A percentile compares a stretch with the other conserved stretches of the same genome.
phyloP scores from a whole-genome alignment of 2,888 invertebrate species.

The Itoplectis maculator region DNA sequence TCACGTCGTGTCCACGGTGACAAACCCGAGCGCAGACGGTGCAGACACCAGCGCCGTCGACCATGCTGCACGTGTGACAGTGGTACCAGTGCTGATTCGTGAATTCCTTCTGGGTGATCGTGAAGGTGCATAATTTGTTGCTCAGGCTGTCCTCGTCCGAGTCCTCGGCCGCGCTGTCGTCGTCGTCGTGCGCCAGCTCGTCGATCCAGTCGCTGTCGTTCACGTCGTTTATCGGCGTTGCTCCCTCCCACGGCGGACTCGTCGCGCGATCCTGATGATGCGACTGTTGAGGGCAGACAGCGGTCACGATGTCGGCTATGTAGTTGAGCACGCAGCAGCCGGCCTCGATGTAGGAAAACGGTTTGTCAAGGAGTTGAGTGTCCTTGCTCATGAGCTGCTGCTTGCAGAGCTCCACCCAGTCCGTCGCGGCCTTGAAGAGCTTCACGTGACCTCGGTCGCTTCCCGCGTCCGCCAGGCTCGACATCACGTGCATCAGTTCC shows the following conservation, averaged over 20 bases:
- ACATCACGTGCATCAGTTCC: constrained; percentile 92
- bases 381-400: constrained; percentile 87
- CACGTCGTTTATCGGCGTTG: constrained; percentile 79
- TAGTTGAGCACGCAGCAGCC: constrained; percentile 94
- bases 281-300: constrained; percentile 84
- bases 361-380: constrained; percentile 85
- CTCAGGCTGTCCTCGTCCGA: constrained; percentile 96
- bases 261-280: constrained; percentile 85
- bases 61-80: constrained; percentile 99
- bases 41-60: constrained; percentile 99
- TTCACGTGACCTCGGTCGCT: constrained; percentile 92
- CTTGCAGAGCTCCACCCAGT: constrained; percentile 92
- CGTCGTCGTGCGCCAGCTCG: constrained; percentile 93
- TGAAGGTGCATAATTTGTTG: constrained; percentile 97
- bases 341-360: constrained; percentile 87
- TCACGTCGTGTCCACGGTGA: constrained; percentile 97
- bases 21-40: constrained; percentile 99
- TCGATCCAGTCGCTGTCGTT: constrained; percentile 94
- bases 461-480: constrained; percentile 94
- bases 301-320: constrained; percentile 90
- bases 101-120: constrained; percentile 98
- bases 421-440: constrained; percentile 92
- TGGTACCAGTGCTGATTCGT: constrained; percentile 99
- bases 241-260: constrained; percentile 93
- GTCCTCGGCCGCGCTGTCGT: constrained; percentile 96